phyloP scores from a whole-genome alignment of 2,797 vertebrate genomes.

The Xenentodon cancila region DNA sequence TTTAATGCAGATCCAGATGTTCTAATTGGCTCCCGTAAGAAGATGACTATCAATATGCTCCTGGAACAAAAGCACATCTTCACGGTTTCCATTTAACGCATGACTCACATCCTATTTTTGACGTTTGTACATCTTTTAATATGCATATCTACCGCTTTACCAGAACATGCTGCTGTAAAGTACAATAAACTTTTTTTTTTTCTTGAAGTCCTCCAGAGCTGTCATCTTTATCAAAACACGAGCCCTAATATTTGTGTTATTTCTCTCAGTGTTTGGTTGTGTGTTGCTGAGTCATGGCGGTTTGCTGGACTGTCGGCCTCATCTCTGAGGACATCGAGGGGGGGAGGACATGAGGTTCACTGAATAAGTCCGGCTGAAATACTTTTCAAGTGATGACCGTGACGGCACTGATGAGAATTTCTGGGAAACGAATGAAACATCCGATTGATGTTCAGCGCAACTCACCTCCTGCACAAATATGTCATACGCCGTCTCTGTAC shows the following conservation, averaged over 20 bases:
- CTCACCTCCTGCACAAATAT: background rate
- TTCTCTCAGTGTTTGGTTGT: background rate
- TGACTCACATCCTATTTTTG: too few relatives aligned
- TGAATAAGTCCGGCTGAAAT: constrained; percentile 4
- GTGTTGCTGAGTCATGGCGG: constrained; percentile 28
- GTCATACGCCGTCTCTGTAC: constrained; percentile 29
- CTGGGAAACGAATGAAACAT: constrained; percentile 55
- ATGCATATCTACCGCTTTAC: too few relatives aligned
- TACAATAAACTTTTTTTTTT: too few relatives aligned
- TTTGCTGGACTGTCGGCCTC: constrained; percentile 7
- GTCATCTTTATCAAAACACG: constrained; percentile 21
- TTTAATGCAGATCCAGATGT: too few relatives aligned
- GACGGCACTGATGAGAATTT: constrained; percentile 21
- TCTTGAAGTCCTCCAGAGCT: background rate
- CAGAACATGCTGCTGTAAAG: too few relatives aligned
- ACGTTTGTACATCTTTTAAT: too few relatives aligned
- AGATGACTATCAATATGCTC: too few relatives aligned
- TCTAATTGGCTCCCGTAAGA: too few relatives aligned
- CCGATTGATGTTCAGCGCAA: constrained; percentile 16
- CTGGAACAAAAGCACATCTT: too few relatives aligned
- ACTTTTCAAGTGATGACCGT: constrained; percentile 27
- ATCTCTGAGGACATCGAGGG: constrained; percentile 1
- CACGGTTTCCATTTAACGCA: too few relatives aligned
- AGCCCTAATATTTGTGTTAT: constrained; percentile 23
- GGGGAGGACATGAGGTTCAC: background rate